Base-by-base conservation (phyloP, 1,140 invertebrate genomes). In the Harpegnathos saltator region DNA sequence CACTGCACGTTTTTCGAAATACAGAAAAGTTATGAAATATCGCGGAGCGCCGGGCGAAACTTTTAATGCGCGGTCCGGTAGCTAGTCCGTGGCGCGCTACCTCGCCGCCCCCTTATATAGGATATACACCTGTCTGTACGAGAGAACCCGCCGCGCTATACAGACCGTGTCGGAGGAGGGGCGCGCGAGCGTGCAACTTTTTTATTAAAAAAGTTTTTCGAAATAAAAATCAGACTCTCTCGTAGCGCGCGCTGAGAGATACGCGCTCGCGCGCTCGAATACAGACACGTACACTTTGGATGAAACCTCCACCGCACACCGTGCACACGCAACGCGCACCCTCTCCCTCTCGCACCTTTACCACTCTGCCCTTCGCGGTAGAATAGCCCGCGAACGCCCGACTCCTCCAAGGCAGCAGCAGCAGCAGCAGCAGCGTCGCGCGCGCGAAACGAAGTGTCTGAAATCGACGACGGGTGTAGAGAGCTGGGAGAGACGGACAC, bases 161-260 rank as follows among this genome's bases (percentile, higher is more conserved):
- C 81, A 59, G 59, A 48, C 38, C 29, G 56, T 33, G 1, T 1
- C 15, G 59, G 22, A 56, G 38, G 65, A 59, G 65, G 58, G 68
- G 50, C 33, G 68, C 26, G 52, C 12, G 26, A 69, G 68, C 44
- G 66, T 69, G 82, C 89, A 93, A 93, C 92, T 94, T 94, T 94
- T 93, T 94, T 94, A 94, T 92, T 93, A 93, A 94, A 94, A 93
- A 93, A 92, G 89, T 94, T 93, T 93, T 93, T 92, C 89, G 89
- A 92, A 92, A 92, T 91, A 92, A 92, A 92, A 92, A 92, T 91
- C 88, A 87, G 83, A 88, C 86, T 81, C 86, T 81, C 78, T 66
- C n/a, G 29, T 61, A 80, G 33, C 62, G 19, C 19, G 69, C 62
- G 19, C 19, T 63, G 59, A 80, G 66, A 85, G 71, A 77, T 82